A percentile compares a stretch with the other conserved stretches of the same genome.
Evolutionary conservation across 2,797 vertebrate genomes (phyloP).

Genomic region (Spinus olivaceus): DNA sequence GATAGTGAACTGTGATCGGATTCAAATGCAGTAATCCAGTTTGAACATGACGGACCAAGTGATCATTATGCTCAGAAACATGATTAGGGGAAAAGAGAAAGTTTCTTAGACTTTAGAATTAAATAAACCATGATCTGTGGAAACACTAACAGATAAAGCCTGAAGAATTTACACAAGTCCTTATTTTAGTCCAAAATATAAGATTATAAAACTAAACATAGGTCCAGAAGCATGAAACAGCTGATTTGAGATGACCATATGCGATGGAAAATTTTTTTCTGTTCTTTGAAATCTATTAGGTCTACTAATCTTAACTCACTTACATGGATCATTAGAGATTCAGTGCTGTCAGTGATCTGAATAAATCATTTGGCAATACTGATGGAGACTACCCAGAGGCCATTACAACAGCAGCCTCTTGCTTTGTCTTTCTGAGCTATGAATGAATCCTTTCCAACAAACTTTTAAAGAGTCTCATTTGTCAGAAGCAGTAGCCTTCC

Average conservation of each 20-base stretch:
- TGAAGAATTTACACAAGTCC: background rate
- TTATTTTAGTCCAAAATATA: background rate
- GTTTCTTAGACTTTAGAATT: background rate
- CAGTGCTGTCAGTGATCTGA: background rate
- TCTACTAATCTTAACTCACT: background rate
- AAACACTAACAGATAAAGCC: background rate
- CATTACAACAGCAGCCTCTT: background rate
- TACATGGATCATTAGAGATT: background rate
- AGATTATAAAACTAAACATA: background rate
- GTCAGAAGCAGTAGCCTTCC: background rate
- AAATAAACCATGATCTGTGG: background rate
- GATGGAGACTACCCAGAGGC: background rate
- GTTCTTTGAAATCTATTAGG: background rate
- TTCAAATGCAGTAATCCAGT: background rate
- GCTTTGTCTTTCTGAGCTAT: background rate
- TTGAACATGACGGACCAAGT: background rate
- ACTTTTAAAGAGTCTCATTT: background rate
- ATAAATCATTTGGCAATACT: background rate
- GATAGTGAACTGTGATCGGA: background rate
- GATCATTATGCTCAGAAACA: background rate
- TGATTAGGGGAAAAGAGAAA: background rate
- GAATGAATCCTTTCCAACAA: background rate
- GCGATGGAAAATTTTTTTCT: background rate
- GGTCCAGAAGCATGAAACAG: background rate
- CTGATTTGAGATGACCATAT: background rate